Conservation (phyloP, 1,140 invertebrate genomes). For the Hylyphantes graminicola region DNA sequence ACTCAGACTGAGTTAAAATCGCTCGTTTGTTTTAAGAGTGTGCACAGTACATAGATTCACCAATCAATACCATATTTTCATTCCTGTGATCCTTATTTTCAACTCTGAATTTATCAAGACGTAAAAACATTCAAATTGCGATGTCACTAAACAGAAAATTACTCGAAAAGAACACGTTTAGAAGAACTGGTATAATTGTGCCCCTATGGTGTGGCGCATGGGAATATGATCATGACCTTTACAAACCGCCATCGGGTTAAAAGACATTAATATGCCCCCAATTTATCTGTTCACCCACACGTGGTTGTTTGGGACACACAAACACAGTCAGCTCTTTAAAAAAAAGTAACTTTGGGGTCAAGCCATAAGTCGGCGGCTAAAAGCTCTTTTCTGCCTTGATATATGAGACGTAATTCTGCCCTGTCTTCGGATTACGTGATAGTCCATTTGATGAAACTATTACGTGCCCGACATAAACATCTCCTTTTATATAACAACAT, state of each 20-base stretch:
- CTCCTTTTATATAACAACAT: not conserved
- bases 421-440: slow-evolving; percentile 16
- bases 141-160: no score
- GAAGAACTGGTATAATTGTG: no score
- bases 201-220: no score
- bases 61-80: no score
- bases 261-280: not conserved
- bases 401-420: not conserved
- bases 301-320: not conserved
- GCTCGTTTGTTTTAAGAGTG: no score
- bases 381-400: slow-evolving; percentile 4
- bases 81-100: no score
- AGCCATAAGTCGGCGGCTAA: not conserved
- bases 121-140: no score
- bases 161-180: no score
- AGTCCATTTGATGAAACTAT: slow-evolving; percentile 22
- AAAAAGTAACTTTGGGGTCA: not conserved
- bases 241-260: not conserved
- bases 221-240: no score
- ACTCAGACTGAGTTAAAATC: no score
- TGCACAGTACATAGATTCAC: no score
- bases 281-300: slow-evolving; percentile 6
- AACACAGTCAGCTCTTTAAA: not conserved
- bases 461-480: slow-evolving; percentile 10
- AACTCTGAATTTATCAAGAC: no score